Evolutionary conservation across 2,797 vertebrate genomes (phyloP), one percentile per base, ranked within the genome.

Genomic region (Sarcoramphus papa): DNA sequence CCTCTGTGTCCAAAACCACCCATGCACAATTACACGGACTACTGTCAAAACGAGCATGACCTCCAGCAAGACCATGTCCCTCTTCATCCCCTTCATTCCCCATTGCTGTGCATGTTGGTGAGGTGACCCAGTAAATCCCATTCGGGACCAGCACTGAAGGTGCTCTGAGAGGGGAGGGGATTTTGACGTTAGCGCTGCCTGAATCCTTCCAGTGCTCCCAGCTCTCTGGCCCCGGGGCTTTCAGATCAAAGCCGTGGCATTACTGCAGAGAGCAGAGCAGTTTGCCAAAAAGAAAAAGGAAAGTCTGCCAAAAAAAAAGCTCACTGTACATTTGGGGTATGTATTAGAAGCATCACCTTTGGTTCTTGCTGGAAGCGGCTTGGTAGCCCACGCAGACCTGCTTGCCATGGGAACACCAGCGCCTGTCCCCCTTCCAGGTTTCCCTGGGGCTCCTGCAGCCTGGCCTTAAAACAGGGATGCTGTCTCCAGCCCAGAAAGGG

Each of bases 201-300:
- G 0, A 82, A 82, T 92, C 47, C 37, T 81, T 50, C 76, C 67
- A 70, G 35, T 24, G 28, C 91, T 92, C 67, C 41, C 65, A 92
- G 86, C 59, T 64, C 64, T 40, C 0, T 0, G 54, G 67, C 88
- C 59, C 63, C 1, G 0, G 41, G 74, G 53, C 43, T 93, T 63
- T 85, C 51, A 82, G 80, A 92, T 92, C 86, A 96, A 96, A 94
- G 92, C 84, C 14, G 16, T 5, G 13, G 45, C 63, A 45, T 45
- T 85, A 31, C 70, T 82, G 84, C 74, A 93, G 70, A 85, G 48
- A 79, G 54, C 25, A 84, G 74, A 93, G 47, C 0, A 0, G 28
- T 73, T 93, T 91, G 81, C 80, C 81, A 64, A 62, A 85, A 79
- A 76, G 24, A 51, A 74, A 50, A 17, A 56, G 16, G 25, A 56